These are phyloP conservation scores for Prosopocoilus inquinatus DNA, from an alignment of 2,888 invertebrate genomes.

Conservation along the genomic window DNA sequence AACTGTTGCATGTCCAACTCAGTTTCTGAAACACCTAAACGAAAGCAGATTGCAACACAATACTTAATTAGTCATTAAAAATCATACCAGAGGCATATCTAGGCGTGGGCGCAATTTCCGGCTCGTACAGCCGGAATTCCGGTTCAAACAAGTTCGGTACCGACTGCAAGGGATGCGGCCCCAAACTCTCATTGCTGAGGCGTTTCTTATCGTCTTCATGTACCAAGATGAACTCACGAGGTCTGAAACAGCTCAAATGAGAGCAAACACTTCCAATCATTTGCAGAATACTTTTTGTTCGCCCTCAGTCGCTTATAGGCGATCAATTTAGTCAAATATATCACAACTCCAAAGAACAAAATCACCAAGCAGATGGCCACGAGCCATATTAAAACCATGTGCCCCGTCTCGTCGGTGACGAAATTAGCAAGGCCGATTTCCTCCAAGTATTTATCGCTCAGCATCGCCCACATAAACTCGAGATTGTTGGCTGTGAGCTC, in stretches of 20 bases:
- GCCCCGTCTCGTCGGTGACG: background rate
- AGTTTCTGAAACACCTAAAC: too few species aligned
- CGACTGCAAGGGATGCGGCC: constrained; percentile 22
- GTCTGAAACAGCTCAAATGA: too few species aligned
- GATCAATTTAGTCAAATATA: background rate
- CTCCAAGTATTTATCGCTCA: background rate
- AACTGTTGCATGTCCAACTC: too few species aligned
- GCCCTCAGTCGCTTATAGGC: background rate
- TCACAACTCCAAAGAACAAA: background rate
- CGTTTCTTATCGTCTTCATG: background rate
- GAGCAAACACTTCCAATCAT: too few species aligned
- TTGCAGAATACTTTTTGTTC: background rate
- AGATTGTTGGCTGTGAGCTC: constrained; percentile 22
- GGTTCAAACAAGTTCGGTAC: constrained; percentile 28
- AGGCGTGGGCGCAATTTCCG: constrained; percentile 6
- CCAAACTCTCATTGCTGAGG: constrained; percentile 10
- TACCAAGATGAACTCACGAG: too few species aligned
- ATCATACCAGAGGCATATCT: background rate
- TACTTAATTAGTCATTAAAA: background rate
- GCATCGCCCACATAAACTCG: constrained; percentile 25
- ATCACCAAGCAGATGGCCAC: background rate
- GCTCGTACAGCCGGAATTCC: constrained; percentile 18
- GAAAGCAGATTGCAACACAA: too few species aligned
- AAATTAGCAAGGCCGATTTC: background rate
- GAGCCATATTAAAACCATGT: background rate